A percentile compares a stretch with the other conserved stretches of the same genome.
Conservation (phyloP, 1,140 invertebrate species). For the Sycophaga agraensis region DNA sequence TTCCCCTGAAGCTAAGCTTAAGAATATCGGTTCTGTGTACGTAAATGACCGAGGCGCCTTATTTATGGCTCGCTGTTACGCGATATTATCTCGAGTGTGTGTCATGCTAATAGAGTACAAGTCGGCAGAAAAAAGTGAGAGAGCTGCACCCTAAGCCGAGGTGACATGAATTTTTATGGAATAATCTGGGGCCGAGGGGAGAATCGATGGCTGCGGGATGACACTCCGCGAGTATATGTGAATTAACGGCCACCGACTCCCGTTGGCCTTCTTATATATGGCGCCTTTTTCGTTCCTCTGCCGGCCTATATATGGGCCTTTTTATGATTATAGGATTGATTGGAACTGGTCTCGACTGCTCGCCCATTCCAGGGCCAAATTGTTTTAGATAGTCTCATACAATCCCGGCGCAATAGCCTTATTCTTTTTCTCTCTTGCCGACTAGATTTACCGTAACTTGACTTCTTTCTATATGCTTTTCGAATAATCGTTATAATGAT, state of each 20-base stretch:
- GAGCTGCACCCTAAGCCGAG: background rate
- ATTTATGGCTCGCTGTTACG: constrained; percentile 21
- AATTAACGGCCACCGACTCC: background rate
- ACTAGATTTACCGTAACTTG: background rate
- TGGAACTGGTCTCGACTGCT: background rate
- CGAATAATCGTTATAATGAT: background rate
- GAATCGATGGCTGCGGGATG: background rate
- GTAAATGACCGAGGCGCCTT: constrained; percentile 15
- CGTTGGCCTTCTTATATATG: background rate
- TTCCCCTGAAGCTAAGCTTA: too few relatives aligned
- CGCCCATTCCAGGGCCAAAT: background rate
- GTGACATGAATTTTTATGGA: constrained; percentile 28
- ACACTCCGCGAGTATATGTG: too few relatives aligned
- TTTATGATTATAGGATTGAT: constrained; percentile 16
- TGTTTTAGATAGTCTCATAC: background rate
- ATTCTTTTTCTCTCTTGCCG: background rate
- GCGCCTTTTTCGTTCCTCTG: background rate
- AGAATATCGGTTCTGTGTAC: too few relatives aligned
- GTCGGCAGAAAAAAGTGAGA: background rate
- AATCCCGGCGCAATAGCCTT: too few relatives aligned
- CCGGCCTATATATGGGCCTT: background rate
- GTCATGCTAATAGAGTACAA: constrained; percentile 29
- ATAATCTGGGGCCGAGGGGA: background rate
- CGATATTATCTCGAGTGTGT: constrained; percentile 28
- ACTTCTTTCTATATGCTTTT: background rate